Evolutionary conservation across 1,140 invertebrate species (phyloP).

Genomic region (Trypoxylus dichotomus): DNA sequence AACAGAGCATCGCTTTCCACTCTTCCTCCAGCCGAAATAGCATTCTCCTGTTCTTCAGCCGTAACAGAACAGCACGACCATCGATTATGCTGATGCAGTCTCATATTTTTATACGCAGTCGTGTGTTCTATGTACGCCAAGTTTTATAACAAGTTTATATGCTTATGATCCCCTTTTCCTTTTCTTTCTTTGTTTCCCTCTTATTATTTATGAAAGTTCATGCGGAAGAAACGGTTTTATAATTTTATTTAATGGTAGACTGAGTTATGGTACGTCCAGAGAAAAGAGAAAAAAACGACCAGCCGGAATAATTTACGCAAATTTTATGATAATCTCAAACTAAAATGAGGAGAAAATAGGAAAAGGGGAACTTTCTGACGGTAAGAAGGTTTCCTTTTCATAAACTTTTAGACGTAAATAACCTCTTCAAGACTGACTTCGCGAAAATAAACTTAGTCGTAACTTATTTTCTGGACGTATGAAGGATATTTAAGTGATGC

Average conservation of each 20-base stretch:
- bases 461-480: not conserved
- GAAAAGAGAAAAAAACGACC: not conserved
- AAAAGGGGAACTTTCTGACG: slow-evolving; percentile 2
- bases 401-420: slow-evolving; percentile 15
- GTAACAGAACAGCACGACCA: not conserved
- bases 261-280: not conserved
- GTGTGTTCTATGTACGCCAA: not conserved
- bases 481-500: not conserved
- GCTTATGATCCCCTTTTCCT: not conserved
- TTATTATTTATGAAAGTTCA: slow-evolving; percentile 24
- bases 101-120: slow-evolving; percentile 1
- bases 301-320: slow-evolving; percentile 17
- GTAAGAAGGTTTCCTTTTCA: not conserved
- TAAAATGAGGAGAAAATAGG: slow-evolving; percentile 22
- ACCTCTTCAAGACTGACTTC: slow-evolving; percentile 1
- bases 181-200: slow-evolving; percentile 13
- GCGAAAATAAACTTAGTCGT: not conserved
- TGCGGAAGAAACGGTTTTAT: slow-evolving; percentile 17
- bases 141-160: slow-evolving; percentile 5
- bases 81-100: slow-evolving; percentile 21
- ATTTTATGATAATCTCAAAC: slow-evolving; percentile 21
- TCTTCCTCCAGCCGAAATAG: not conserved
- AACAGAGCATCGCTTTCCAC: not conserved
- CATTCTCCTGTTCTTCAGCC: not conserved
- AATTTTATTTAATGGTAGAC: slow-evolving; percentile 12